Conservation (phyloP, 2,888 invertebrate species). For the Erpobdella octoculata region DNA sequence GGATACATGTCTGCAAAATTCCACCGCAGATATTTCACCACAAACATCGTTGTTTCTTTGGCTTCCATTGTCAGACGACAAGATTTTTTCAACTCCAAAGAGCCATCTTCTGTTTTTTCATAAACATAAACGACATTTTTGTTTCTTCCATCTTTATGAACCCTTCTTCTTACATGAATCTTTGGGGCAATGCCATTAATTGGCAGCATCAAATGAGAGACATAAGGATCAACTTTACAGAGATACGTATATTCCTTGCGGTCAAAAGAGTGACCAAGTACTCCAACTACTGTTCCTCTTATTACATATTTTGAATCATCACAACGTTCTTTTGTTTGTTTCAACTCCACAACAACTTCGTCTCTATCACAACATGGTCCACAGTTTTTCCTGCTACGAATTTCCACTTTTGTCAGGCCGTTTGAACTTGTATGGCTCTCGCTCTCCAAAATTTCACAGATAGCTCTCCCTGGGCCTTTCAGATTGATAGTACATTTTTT, state of each 20-base stretch:
- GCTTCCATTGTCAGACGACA: constrained; percentile 39
- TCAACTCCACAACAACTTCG: constrained; percentile 28
- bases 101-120: constrained; percentile 36
- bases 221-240: constrained; percentile 42
- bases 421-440: too few relatives aligned
- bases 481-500: constrained; percentile 11
- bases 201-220: constrained; percentile 44
- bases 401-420: constrained; percentile 9
- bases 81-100: constrained; percentile 41
- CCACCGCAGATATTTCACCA: constrained; percentile 46
- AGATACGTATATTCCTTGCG: constrained; percentile 42
- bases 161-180: too few relatives aligned
- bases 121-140: constrained; percentile 37
- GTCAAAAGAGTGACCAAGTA: constrained; percentile 41
- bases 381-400: constrained; percentile 33
- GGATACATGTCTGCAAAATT: constrained; percentile 40
- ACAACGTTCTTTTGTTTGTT: constrained; percentile 4
- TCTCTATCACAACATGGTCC: constrained; percentile 33
- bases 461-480: constrained; percentile 13
- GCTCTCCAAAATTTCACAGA: not conserved
- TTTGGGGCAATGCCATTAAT: constrained; percentile 42
- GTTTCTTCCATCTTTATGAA: too few relatives aligned
- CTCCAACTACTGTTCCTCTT: constrained; percentile 43
- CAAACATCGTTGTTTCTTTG: constrained; percentile 41
- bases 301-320: constrained; percentile 14